Percentiles rank a stretch among this genome's conserved stretches.
phyloP scores from a whole-genome alignment of 2,113 vertebrate species.

The Puffinus mauretanicus region DNA sequence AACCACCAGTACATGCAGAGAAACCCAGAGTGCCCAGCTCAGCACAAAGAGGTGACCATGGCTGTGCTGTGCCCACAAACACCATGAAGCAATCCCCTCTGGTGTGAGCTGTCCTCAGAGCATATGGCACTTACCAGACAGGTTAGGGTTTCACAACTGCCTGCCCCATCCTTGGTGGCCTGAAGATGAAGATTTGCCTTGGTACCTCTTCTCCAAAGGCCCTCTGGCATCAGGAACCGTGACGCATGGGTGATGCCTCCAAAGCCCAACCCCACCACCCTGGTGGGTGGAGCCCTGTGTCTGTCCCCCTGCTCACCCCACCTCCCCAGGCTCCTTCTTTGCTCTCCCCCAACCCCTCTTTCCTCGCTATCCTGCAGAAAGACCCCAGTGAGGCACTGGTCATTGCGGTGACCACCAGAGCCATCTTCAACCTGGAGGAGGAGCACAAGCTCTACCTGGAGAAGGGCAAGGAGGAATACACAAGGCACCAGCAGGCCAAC shows the following conservation, averaged over 20 bases:
- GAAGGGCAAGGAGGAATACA: conserved; percentile 54
- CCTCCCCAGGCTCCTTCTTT: background rate
- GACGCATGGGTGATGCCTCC: background rate
- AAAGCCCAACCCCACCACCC: background rate
- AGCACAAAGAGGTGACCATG: background rate
- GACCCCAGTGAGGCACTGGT: conserved; percentile 67
- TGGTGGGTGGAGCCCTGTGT: background rate
- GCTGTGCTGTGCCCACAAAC: background rate
- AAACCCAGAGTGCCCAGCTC: background rate
- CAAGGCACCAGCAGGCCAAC: conserved; percentile 34
- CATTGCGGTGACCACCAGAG: conserved; percentile 73
- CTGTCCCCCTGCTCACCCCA: background rate
- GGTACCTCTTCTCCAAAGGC: background rate
- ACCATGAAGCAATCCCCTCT: background rate
- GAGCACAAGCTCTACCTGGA: conserved; percentile 60
- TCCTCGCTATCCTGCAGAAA: conserved; percentile 62
- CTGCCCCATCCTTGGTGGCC: background rate
- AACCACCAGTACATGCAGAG: background rate
- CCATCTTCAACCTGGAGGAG: conserved; percentile 70
- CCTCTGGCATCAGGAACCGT: background rate
- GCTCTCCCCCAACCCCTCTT: background rate
- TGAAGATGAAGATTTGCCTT: background rate
- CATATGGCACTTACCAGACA: background rate
- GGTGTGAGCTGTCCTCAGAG: background rate
- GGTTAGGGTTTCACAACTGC: background rate